Evolutionary conservation across 2,797 vertebrate species (phyloP).

Genomic region (Eupleurogrammus muticus): DNA sequence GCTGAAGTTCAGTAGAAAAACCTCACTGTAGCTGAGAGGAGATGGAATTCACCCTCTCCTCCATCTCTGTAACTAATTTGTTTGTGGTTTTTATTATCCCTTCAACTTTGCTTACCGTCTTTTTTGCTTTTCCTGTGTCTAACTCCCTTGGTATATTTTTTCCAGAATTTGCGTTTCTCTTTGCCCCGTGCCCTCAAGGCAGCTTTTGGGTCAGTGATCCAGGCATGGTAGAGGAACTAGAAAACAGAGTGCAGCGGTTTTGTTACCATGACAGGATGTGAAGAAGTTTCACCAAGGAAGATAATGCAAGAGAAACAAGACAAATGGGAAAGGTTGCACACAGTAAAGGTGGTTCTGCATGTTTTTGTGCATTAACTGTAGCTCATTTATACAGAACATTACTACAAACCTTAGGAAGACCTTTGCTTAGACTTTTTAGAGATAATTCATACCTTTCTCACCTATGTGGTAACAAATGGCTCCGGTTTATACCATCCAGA

Average conservation of each 20-base stretch:
- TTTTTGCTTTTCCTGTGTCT: conserved; percentile 82
- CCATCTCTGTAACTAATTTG: no score
- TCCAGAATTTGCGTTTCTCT: conserved; percentile 90
- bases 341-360: neutral
- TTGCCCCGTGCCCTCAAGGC: conserved; percentile 90
- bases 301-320: conserved; percentile 15
- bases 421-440: neutral
- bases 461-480: neutral
- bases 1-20: conserved; percentile 30
- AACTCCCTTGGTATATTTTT: conserved; percentile 82
- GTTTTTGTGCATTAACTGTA: neutral
- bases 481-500: neutral
- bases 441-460: accelerated
- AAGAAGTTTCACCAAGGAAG: neutral
- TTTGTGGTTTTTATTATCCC: neutral
- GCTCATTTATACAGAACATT: neutral
- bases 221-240: conserved; percentile 97
- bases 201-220: conserved; percentile 97
- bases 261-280: neutral
- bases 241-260: conserved; percentile 34
- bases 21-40: neutral
- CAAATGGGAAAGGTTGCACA: neutral
- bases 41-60: neutral
- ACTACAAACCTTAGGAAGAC: neutral
- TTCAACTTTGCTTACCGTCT: conserved; percentile 67